Conservation (phyloP, 2,888 invertebrate genomes). For the Nasonia oneida region DNA sequence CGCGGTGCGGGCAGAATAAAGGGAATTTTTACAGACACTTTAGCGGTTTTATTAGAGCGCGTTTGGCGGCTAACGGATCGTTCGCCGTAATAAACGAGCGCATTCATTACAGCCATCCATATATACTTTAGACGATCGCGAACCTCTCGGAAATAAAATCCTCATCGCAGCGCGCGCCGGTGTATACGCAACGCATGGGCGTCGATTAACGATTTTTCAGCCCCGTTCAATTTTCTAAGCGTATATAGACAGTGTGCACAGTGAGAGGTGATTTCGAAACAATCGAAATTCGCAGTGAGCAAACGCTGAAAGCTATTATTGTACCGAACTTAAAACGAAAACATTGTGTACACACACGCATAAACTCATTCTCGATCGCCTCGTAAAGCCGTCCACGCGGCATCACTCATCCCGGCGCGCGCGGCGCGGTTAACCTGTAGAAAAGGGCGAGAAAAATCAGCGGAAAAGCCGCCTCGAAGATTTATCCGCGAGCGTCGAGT, state of each 20-base stretch:
- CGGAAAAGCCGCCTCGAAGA: constrained; percentile 39
- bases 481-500: constrained; percentile 39
- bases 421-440: neutral
- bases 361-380: constrained; percentile 14
- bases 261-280: neutral
- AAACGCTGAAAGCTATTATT: neutral
- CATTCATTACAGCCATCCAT: constrained; percentile 13
- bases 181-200: neutral
- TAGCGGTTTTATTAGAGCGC: constrained; percentile 27
- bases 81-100: constrained; percentile 38
- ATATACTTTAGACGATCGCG: constrained; percentile 29
- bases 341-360: neutral
- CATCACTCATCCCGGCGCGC: neutral
- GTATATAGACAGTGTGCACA: neutral
- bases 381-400: neutral
- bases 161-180: neutral
- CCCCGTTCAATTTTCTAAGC: constrained; percentile 14
- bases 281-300: no score
- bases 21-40: constrained; percentile 8
- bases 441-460: neutral
- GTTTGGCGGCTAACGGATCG: constrained; percentile 19
- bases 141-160: constrained; percentile 43
- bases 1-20: neutral
- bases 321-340: neutral
- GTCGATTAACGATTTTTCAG: constrained; percentile 27